Base-by-base conservation (phyloP, 2,797 vertebrate species). In the Onychomys arenicola region DNA sequence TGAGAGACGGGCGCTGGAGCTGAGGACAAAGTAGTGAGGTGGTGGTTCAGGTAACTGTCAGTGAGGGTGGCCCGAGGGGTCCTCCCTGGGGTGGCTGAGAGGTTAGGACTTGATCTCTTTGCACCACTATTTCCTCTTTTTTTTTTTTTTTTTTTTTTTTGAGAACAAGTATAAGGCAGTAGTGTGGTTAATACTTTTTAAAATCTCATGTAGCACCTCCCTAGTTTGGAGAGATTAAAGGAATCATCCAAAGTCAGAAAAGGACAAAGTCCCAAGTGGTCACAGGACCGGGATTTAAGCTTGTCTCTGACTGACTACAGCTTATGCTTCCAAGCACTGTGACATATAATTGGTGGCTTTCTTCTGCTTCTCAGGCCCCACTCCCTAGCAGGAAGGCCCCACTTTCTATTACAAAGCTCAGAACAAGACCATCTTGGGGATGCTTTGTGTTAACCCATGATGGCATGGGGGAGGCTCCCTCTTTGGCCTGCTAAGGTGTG, bases 181-280 rank as follows among this genome's bases (percentile, higher is more conserved):
- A 37, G 37, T 52, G 21, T 3, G 76, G 55, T 29, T 8, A 52
- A 34, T 16, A 52, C 16, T 0, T 0, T 65, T 29, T 2, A 0
- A 16, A 8, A 55, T 40, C 57, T 80, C 63, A 12, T 43, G 43
- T 9, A 73, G 16, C 32, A 55, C 27, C 17, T 25, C 40, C 1
- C 1, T 17, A 27, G 29, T 57, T 49, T 59, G 32, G 27, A 55
- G 32, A 43, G 61, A 65, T 52, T 59, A 34, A 89, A 16, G 23
- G 8, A 80, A 17, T 49, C 25, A 23, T 9, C 13, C 34, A 49
- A 59, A 83, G 17, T 77, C 32, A 59, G 82, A 29, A 43, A 55
- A 90, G 10, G 71, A 89, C 25, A 52, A 37, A 67, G 0, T 77
- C 27, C 4, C 52, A 27, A 4, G 32, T 7, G 73, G 34, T 8